A percentile compares a stretch with the other conserved stretches of the same genome.
These are phyloP conservation scores for Erpobdella octoculata DNA, from an alignment of 2,888 invertebrate genomes.

Conservation along the genomic window DNA sequence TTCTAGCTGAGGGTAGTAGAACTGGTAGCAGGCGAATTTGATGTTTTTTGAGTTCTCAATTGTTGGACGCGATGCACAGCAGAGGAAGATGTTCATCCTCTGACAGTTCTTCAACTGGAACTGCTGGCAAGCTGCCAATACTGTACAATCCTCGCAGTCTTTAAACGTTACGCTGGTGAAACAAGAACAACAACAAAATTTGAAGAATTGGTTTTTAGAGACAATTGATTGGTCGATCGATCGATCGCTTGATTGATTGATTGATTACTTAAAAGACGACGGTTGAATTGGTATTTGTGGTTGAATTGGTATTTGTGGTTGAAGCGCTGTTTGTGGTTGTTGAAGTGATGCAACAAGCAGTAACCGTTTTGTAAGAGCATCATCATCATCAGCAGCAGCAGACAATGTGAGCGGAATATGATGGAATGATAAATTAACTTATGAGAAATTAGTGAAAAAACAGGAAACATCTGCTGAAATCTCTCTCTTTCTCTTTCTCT, in stretches of 20 bases:
- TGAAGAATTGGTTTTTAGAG: neutral
- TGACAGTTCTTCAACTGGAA: conserved; percentile 59
- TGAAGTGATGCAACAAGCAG: no score
- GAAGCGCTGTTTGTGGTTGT: no score
- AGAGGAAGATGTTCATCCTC: conserved; percentile 55
- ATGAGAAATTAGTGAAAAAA: no score
- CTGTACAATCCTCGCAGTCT: conserved; percentile 56
- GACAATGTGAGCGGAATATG: neutral
- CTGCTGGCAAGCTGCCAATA: conserved; percentile 58
- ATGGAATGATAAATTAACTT: neutral
- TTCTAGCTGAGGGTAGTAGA: conserved; percentile 54
- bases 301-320: no score
- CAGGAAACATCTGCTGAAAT: no score
- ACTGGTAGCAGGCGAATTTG: conserved; percentile 56
- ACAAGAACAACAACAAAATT: neutral
- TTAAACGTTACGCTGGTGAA: conserved; percentile 57
- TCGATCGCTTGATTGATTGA: neutral
- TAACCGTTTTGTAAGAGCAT: neutral
- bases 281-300: no score
- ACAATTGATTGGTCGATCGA: neutral
- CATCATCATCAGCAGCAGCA: neutral
- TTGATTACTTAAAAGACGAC: no score
- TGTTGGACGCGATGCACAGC: conserved; percentile 58
- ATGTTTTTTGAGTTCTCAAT: conserved; percentile 58
- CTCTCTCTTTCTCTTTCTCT: no score